phyloP scores from a whole-genome alignment of 1,140 invertebrate genomes.

The Drosophila auraria region DNA sequence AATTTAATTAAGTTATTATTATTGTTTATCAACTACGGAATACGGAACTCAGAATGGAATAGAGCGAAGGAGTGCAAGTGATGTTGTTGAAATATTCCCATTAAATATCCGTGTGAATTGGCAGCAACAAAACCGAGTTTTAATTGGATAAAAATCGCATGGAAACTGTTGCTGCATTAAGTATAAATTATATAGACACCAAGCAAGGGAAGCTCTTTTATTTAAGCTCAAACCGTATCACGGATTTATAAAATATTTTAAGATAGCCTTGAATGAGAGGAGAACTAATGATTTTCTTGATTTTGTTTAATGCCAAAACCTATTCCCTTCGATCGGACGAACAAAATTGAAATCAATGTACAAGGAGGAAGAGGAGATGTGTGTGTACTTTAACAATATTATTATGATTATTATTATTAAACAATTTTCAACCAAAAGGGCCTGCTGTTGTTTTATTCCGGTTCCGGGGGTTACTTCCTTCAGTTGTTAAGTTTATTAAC shows the following conservation, averaged over 20 bases:
- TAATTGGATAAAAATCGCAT: constrained; percentile 12
- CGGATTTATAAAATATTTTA: constrained; percentile 16
- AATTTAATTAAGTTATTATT: constrained; percentile 62
- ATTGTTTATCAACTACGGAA: constrained; percentile 8
- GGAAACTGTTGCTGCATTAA: not conserved
- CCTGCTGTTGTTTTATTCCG: constrained; percentile 27
- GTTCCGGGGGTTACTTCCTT: constrained; percentile 21
- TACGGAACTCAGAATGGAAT: not conserved
- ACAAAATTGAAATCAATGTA: constrained; percentile 54
- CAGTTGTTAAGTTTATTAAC: constrained; percentile 17
- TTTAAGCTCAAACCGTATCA: constrained; percentile 35
- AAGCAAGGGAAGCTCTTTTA: constrained; percentile 8
- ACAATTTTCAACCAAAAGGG: constrained; percentile 41
- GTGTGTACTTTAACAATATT: constrained; percentile 48
- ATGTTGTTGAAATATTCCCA: constrained; percentile 8
- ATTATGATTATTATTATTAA: constrained; percentile 29
- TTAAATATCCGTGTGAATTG: constrained; percentile 23
- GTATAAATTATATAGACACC: constrained; percentile 1
- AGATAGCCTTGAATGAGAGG: constrained; percentile 11
- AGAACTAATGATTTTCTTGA: constrained; percentile 21
- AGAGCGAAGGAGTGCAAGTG: not conserved
- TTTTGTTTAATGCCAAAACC: constrained; percentile 22
- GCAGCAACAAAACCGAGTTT: constrained; percentile 4
- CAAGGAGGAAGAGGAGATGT: constrained; percentile 35
- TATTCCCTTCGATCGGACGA: constrained; percentile 13